These are phyloP conservation scores for Otocyon megalotis DNA, from an alignment of 2,113 vertebrate species.

Conservation along the genomic window DNA sequence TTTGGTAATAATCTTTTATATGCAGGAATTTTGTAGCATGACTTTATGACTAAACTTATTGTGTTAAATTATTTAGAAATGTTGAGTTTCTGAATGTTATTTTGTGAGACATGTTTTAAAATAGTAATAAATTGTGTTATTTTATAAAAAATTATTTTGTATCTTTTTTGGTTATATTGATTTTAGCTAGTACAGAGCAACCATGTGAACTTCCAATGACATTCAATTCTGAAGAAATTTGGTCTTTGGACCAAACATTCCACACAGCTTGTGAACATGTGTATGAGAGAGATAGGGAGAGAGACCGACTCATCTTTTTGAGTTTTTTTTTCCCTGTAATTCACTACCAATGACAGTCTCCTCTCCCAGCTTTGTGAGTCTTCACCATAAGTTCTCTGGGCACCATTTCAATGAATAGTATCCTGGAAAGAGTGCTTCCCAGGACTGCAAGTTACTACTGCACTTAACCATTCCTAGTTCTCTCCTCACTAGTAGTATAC, in stretches of 20 bases:
- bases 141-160: slow-evolving; percentile 82
- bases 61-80: slow-evolving; percentile 88
- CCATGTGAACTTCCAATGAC: not conserved
- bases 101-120: slow-evolving; percentile 87
- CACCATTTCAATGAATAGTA: not conserved
- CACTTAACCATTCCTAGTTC: not conserved
- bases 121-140: slow-evolving; percentile 87
- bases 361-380: not conserved
- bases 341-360: not conserved
- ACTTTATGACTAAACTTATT: slow-evolving; percentile 85
- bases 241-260: not conserved
- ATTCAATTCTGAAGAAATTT: slow-evolving; percentile 35
- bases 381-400: not conserved
- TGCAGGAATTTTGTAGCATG: slow-evolving; percentile 87
- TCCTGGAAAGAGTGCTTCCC: not conserved
- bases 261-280: not conserved
- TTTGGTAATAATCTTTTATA: slow-evolving; percentile 84
- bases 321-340: not conserved
- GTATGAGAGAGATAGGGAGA: not conserved
- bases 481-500: not conserved
- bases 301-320: not conserved
- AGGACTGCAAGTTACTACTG: not conserved
- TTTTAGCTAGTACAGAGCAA: slow-evolving; percentile 45
- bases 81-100: slow-evolving; percentile 85
- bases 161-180: slow-evolving; percentile 37